A percentile compares a stretch with the other conserved stretches of the same genome.
phyloP scores from a whole-genome alignment of 2,797 vertebrate species.

The Vultur gryphus region DNA sequence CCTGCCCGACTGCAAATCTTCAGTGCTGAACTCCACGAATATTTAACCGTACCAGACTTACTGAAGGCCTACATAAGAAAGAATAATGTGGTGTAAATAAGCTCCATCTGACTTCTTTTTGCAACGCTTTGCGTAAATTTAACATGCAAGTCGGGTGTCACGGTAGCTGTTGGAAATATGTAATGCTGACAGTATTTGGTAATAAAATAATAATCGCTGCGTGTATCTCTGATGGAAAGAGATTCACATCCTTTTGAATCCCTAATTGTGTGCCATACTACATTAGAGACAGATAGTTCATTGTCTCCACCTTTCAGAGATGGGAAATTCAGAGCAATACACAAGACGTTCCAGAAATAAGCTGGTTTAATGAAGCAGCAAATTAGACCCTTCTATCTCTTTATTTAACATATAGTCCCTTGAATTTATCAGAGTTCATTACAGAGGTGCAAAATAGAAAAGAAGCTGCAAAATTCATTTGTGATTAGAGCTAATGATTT shows the following conservation, averaged over 20 bases:
- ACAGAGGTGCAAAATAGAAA: constrained; percentile 68
- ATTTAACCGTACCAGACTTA: neutral
- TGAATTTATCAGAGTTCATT: constrained; percentile 74
- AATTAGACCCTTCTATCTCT: constrained; percentile 79
- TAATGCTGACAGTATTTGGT: constrained; percentile 64
- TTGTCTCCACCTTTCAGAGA: constrained; percentile 70
- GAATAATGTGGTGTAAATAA: neutral
- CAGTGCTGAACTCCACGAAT: neutral
- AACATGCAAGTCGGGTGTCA: constrained; percentile 57
- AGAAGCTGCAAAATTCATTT: constrained; percentile 69
- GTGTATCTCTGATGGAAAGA: constrained; percentile 71
- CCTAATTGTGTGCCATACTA: constrained; percentile 75
- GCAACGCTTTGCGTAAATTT: neutral
- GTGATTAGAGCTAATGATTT: constrained; percentile 72
- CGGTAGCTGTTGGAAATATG: constrained; percentile 41
- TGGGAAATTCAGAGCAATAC: constrained; percentile 72
- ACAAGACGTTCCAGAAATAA: constrained; percentile 71
- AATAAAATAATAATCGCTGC: constrained; percentile 72
- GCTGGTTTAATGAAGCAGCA: constrained; percentile 77
- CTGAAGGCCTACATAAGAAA: neutral
- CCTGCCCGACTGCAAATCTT: neutral
- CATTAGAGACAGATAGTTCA: constrained; percentile 69
- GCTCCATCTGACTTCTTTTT: neutral
- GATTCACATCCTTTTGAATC: constrained; percentile 72
- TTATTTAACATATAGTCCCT: constrained; percentile 78